Conservation (phyloP, 1,140 invertebrate genomes). For the Diplogasteroides magnus region DNA sequence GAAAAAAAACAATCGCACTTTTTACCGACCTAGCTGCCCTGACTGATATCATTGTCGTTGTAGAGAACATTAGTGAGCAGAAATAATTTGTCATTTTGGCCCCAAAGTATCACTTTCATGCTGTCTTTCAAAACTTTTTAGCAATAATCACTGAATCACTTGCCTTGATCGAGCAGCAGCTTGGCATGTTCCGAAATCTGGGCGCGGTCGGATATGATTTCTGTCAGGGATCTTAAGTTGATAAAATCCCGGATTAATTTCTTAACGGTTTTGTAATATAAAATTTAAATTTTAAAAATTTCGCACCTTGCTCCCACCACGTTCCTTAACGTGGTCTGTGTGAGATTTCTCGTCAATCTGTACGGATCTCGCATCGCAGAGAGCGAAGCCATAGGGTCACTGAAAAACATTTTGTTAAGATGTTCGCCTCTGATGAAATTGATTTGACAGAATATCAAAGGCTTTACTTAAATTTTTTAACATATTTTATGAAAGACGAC, state of each 20-base stretch:
- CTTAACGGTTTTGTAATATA: background rate
- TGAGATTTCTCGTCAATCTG: background rate
- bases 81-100: too few relatives aligned
- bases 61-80: too few relatives aligned
- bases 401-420: too few relatives aligned
- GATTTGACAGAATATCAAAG: too few relatives aligned
- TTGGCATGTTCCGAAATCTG: background rate
- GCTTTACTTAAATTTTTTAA: too few relatives aligned
- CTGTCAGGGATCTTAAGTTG: background rate
- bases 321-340: background rate
- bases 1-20: too few relatives aligned
- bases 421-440: too few relatives aligned
- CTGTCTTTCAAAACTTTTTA: background rate
- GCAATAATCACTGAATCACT: background rate
- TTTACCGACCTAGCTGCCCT: too few relatives aligned
- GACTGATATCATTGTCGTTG: too few relatives aligned
- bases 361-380: background rate
- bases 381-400: background rate
- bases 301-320: background rate
- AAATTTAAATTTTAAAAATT: background rate
- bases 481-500: too few relatives aligned
- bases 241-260: background rate
- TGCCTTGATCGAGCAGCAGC: background rate
- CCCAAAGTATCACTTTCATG: background rate
- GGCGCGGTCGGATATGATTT: background rate